These are phyloP conservation scores for Empis stercorea DNA, from an alignment of 2,888 invertebrate genomes.

Conservation along the genomic window DNA sequence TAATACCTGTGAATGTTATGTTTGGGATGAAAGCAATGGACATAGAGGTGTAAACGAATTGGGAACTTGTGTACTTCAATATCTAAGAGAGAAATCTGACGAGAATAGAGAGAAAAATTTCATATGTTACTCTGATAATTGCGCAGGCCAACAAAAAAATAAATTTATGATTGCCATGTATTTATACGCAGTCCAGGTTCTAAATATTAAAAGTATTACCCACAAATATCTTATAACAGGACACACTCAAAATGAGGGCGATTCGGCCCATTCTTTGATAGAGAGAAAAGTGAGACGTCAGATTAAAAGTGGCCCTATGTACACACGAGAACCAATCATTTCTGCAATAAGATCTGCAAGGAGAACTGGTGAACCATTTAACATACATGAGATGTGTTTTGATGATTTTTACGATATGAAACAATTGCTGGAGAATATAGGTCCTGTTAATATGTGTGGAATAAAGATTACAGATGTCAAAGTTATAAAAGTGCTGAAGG, in stretches of 20 bases:
- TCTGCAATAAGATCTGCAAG: too few relatives aligned
- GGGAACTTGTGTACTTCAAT: constrained; percentile 6
- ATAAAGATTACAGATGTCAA: too few relatives aligned
- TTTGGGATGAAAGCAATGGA: constrained; percentile 7
- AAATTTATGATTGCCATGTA: constrained; percentile 11
- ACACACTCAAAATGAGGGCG: constrained; percentile 6
- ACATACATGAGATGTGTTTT: too few relatives aligned
- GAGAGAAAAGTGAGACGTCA: constrained; percentile 7
- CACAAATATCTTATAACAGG: constrained; percentile 6
- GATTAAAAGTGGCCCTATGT: too few relatives aligned
- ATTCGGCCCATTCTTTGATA: constrained; percentile 5
- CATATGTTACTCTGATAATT: constrained; percentile 7
- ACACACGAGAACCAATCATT: too few relatives aligned
- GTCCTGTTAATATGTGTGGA: too few relatives aligned
- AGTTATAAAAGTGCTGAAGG: too few relatives aligned
- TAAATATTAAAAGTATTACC: constrained; percentile 11
- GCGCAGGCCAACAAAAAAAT: constrained; percentile 10
- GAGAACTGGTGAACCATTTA: too few relatives aligned
- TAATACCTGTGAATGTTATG: constrained; percentile 8
- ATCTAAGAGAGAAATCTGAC: constrained; percentile 3
- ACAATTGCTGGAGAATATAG: background rate
- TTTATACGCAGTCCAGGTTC: constrained; percentile 10
- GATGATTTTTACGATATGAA: background rate
- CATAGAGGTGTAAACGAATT: constrained; percentile 3
- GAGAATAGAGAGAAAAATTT: background rate